Conservation (phyloP, 2,113 vertebrate genomes). For the Tragelaphus scriptus region DNA sequence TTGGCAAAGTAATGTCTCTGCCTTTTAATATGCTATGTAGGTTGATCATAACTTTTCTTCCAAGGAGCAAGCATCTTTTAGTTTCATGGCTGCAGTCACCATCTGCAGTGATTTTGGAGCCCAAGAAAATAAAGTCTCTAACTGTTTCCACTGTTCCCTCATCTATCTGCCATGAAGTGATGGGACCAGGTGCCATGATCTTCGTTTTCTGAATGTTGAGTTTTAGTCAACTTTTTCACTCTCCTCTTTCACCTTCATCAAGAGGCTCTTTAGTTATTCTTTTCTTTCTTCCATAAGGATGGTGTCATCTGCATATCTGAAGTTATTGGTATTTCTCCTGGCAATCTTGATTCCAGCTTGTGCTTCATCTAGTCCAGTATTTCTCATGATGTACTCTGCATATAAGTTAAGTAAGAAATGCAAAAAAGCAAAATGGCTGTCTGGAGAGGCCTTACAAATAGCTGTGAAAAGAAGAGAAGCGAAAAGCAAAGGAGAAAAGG, state of each 20-base stretch:
- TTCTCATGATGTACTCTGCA: not conserved
- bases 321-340: not conserved
- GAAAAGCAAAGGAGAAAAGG: too few relatives aligned
- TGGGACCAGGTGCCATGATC: rapidly evolving
- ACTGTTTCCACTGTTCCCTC: not conserved
- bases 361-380: not conserved
- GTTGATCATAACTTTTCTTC: not conserved
- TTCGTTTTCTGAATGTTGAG: not conserved
- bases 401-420: not conserved
- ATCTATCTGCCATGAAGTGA: not conserved
- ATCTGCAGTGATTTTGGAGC: not conserved
- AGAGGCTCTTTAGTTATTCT: not conserved
- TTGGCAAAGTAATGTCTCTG: not conserved
- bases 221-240: not conserved
- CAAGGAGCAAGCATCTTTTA: not conserved
- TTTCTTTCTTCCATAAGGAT: not conserved
- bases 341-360: not conserved
- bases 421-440: too few relatives aligned
- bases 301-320: not conserved
- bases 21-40: not conserved
- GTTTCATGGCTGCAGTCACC: not conserved
- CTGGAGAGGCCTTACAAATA: too few relatives aligned
- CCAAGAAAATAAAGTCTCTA: not conserved
- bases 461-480: too few relatives aligned
- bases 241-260: not conserved